A percentile compares a stretch with the other conserved stretches of the same genome.
Conservation (phyloP, 2,113 vertebrate species). For the Ibidorhyncha struthersii region DNA sequence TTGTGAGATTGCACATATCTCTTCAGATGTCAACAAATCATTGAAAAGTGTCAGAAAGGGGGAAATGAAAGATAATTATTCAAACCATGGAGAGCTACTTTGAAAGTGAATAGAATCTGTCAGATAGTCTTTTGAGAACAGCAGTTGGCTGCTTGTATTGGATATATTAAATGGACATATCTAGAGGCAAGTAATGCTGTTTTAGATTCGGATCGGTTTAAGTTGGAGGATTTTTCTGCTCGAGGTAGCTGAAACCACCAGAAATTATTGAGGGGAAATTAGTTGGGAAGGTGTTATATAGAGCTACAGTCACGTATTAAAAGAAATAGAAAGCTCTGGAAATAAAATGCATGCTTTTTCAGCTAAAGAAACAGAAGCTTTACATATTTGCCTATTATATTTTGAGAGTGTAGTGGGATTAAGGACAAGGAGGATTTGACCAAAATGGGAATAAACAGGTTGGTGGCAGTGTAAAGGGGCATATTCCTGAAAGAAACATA, state of each 20-base stretch:
- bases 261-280: slow-evolving; percentile 35
- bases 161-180: slow-evolving; percentile 78
- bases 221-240: slow-evolving; percentile 28
- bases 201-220: slow-evolving; percentile 52
- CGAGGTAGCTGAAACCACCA: neutral
- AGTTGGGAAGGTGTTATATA: neutral
- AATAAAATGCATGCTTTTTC: neutral
- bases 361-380: neutral
- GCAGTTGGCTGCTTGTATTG: slow-evolving; percentile 75
- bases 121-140: slow-evolving; percentile 80
- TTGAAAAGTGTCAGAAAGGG: slow-evolving; percentile 78
- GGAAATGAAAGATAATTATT: slow-evolving; percentile 81
- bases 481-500: neutral
- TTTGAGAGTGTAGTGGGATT: neutral
- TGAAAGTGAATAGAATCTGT: slow-evolving; percentile 83
- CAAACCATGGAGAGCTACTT: slow-evolving; percentile 76
- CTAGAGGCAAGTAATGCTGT: slow-evolving; percentile 61
- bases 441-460: neutral
- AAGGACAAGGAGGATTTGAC: neutral
- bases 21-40: slow-evolving; percentile 82
- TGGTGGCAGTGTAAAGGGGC: neutral
- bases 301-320: neutral
- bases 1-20: slow-evolving; percentile 75
- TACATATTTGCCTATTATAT: neutral
- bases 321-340: neutral